Conservation (phyloP, 1,140 invertebrate genomes). For the Gonatopus flavifemur region DNA sequence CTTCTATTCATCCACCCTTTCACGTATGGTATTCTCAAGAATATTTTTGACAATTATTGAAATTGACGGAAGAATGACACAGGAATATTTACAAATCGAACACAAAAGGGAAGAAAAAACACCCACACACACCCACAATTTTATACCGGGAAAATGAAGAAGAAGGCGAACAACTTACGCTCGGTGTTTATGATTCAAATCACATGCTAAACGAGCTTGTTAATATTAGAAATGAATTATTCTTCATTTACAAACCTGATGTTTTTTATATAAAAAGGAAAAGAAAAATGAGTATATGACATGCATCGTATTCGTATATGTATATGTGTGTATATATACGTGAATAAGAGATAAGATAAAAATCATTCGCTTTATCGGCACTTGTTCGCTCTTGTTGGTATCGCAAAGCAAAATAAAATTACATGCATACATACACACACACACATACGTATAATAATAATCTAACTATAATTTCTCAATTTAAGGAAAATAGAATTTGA, state of each 20-base stretch:
- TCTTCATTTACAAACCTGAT: conserved; percentile 28
- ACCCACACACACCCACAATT: too few species aligned
- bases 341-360: not conserved
- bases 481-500: conserved; percentile 30
- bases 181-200: conserved; percentile 27
- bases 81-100: conserved; percentile 20
- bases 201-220: conserved; percentile 22
- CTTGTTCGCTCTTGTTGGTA: conserved; percentile 14
- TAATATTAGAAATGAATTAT: conserved; percentile 25
- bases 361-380: conserved; percentile 29
- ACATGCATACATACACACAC: conserved; percentile 20
- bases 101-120: too few species aligned
- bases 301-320: not conserved
- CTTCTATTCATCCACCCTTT: conserved; percentile 11
- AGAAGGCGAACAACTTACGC: conserved; percentile 17
- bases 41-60: conserved; percentile 7
- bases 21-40: conserved; percentile 1
- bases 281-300: conserved; percentile 25
- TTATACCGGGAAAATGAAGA: conserved; percentile 14
- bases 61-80: conserved; percentile 12
- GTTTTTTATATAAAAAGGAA: conserved; percentile 22
- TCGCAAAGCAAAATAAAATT: conserved; percentile 20
- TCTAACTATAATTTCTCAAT: conserved; percentile 38
- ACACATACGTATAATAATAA: conserved; percentile 38
- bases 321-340: not conserved